Evolutionary conservation across 2,888 invertebrate genomes (phyloP), one percentile per base, ranked within the genome.

Genomic region (Caenorhabditis drosophilae): DNA sequence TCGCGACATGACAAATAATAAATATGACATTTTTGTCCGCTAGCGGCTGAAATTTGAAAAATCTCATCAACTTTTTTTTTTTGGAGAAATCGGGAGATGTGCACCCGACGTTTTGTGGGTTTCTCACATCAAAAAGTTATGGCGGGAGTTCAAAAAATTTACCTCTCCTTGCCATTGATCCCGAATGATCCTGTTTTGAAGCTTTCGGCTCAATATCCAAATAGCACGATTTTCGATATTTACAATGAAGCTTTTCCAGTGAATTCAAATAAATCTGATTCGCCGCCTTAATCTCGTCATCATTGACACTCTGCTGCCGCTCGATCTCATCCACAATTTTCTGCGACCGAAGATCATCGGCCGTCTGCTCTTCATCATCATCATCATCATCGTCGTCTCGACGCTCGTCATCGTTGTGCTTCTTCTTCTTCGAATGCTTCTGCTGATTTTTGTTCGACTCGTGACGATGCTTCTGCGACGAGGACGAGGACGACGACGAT

Each of bases 151-250:
- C 15, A 11, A 15, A 42, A 42, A 22, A 4, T 42, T 47, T 9
- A 60, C 66, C 60, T 60, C 58, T 56, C 69, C 63, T 61, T 11
- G 62, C 69, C 54, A 69, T 69, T 1, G 42, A 56, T 51, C 67
- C 69, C 44, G 63, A 53, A 48, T 67, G 72, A 61, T 72, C 72
- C 50, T 66, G 66, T 23, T 58, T 66, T 11, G 55, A 45, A 15
- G 67, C 44, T 31, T 56, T 56, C 27, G 70, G 70, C 25, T 70
- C 52, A 23, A 67, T 47, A 2, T 52, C 50, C 9, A 58, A 55
- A 27, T 82, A 82, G 51, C 82, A 82, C 22, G 72, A 70, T 59
- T 76, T 79, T 20, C 81, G 25, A 45, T 75, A 79, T 42, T 78
- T 73, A 56, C 77, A 78, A 36, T 55, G 54, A 59, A 78, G 71